Evolutionary conservation across 2,797 vertebrate genomes (phyloP), one percentile per base, ranked within the genome.

Genomic region (Falco rusticolus): DNA sequence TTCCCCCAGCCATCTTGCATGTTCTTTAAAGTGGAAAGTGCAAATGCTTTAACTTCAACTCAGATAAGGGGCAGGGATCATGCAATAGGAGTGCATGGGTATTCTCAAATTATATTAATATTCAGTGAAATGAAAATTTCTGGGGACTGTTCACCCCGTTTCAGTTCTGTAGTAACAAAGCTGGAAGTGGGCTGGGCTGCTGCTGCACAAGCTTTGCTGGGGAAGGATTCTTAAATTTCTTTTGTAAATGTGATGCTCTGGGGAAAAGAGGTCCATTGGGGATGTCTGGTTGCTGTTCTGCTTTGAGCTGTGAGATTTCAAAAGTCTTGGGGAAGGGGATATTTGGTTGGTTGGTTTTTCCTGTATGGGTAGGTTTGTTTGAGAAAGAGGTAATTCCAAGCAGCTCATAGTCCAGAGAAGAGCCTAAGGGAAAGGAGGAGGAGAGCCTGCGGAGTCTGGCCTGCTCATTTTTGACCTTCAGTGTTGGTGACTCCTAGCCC

Each of bases 11-110:
- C 90, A 94, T 33, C 63, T 88, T 57, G 53, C 47, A 37, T 48
- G 45, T 37, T 90, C 76, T 89, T 97, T 90, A 76, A 94, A 95
- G 33, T 76, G 33, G 90, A 94, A 95, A 94, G 85, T 63, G 28
- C 72, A 84, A 81, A 94, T 86, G 71, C 56, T 87, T 89, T 57
- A 85, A 33, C 69, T 92, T 80, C 37, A 37, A 18, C 64, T 85
- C 68, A 59, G 69, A 69, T 93, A 81, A 95, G 61, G 63, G 65
- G 39, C 54, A 31, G 43, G 37, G 57, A 85, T 71, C 11, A 4
- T 0, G 0, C 39, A 28, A 15, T 31, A 50, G 37, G 26, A 84
- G 34, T 13, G 6, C 3, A 0, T 61, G n/a, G 51, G 84, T 87
- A 43, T 85, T 96, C 84, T 92, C 45, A 64, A 63, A n/a, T 37